Base-by-base conservation (phyloP, 2,113 vertebrate genomes). In the Vimba vimba region DNA sequence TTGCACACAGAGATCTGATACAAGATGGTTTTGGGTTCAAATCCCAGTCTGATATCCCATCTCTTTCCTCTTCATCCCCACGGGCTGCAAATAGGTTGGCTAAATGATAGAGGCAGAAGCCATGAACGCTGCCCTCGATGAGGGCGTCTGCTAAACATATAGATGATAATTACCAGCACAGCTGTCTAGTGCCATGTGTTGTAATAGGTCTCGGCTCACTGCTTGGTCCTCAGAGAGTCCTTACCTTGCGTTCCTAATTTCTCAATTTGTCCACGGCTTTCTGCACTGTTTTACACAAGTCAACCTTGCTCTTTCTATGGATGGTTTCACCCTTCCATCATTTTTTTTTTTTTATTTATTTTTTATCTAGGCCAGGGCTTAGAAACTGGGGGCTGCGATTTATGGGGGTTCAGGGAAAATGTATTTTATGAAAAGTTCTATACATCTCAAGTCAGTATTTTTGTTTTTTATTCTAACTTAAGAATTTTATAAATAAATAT, bases 81-180 rank as follows among this genome's bases (percentile, higher is more conserved):
- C 25, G 21, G 74, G 81, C 64, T 81, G 87, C 90, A 92, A 94
- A 93, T 87, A 85, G 90, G 91, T 91, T 89, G 87, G 77, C 88
- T 91, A 90, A 90, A 90, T 90, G 90, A 87, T 92, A 90, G 87
- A 89, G 90, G 89, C 88, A 90, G 78, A 87, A 92, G 88, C 90
- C 88, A 78, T 91, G 89, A 89, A 92, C 82, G 85, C 88, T 92
- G 85, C 88, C 91, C 92, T 91, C 91, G 85, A 91, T 93, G 89
- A 93, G 86, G 90, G 86, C 52, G 87, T 86, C 90, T 91, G 92
- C 92, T 94, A 91, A 94, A 94, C 91, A 92, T 91, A 91, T 92
- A 86, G 92, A 92, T 91, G 90, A 92, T 95, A 94, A 95, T 95
- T 95, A 93, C 88, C 90, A 89, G 90, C 91, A 90, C 93, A 92